A percentile compares a stretch with the other conserved stretches of the same genome.
phyloP scores from a whole-genome alignment of 2,113 vertebrate genomes.

The Mormyrus lacerda region DNA sequence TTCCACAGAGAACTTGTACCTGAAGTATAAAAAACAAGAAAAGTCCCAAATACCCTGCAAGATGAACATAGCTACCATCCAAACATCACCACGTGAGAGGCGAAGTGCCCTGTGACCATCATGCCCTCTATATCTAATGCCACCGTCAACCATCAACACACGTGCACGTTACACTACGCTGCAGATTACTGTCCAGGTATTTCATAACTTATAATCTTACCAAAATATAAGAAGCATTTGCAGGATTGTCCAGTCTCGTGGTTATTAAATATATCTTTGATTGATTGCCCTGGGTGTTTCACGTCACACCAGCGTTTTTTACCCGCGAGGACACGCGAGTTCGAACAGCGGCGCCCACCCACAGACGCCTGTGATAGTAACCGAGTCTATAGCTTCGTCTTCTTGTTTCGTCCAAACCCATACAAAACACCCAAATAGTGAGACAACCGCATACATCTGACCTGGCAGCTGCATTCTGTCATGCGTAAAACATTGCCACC shows the following conservation, averaged over 20 bases:
- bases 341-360: too few relatives aligned
- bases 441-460: background rate
- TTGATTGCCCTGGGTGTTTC: background rate
- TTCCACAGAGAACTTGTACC: background rate
- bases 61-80: background rate
- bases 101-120: background rate
- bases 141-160: background rate
- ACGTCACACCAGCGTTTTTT: background rate
- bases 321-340: too few relatives aligned
- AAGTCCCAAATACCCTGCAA: background rate
- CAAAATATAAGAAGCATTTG: background rate
- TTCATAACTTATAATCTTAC: background rate
- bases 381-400: background rate
- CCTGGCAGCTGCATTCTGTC: background rate
- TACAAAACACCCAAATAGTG: background rate
- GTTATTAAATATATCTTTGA: background rate
- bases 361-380: background rate
- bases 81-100: background rate
- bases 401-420: background rate
- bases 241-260: background rate
- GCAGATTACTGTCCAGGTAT: background rate
- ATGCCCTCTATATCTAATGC: background rate
- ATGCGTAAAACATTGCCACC: too few relatives aligned
- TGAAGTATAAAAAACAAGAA: background rate
- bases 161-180: background rate